phyloP scores from a whole-genome alignment of 2,113 vertebrate species.

The Beaufortia kweichowensis region DNA sequence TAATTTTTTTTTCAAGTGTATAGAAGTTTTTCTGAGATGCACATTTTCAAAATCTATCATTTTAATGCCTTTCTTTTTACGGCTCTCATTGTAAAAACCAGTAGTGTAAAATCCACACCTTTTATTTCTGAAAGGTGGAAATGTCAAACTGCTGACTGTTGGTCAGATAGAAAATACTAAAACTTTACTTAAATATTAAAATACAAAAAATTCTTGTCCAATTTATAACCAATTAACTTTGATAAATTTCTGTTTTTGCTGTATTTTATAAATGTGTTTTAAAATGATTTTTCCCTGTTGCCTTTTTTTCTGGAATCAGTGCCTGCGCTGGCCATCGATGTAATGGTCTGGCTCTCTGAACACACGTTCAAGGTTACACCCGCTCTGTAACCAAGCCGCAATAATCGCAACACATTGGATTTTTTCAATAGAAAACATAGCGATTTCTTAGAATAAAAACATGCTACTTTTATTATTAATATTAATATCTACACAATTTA shows the following conservation, averaged over 20 bases:
- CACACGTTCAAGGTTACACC: conserved; percentile 12
- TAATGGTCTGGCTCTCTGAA: conserved; percentile 25
- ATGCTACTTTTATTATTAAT: neutral
- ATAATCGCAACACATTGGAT: neutral
- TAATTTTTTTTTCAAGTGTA: neutral
- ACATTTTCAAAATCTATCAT: neutral
- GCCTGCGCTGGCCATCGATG: neutral
- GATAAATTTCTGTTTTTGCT: neutral
- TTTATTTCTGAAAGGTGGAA: too few relatives aligned
- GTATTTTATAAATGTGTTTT: conserved; percentile 4
- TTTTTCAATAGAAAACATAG: neutral
- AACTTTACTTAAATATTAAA: neutral
- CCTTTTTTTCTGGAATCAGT: conserved; percentile 16
- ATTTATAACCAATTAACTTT: neutral
- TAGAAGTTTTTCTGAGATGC: too few relatives aligned
- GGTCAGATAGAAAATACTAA: neutral
- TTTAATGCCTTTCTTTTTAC: neutral
- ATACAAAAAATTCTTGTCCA: too few relatives aligned
- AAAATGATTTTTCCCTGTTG: neutral
- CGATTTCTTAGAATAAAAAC: neutral
- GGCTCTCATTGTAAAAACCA: neutral
- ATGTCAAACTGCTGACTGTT: neutral
- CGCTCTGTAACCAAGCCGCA: neutral
- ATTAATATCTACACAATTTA: neutral
- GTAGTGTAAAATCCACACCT: neutral